Conservation (phyloP, 2,113 vertebrate species). For the Osmerus mordax region DNA sequence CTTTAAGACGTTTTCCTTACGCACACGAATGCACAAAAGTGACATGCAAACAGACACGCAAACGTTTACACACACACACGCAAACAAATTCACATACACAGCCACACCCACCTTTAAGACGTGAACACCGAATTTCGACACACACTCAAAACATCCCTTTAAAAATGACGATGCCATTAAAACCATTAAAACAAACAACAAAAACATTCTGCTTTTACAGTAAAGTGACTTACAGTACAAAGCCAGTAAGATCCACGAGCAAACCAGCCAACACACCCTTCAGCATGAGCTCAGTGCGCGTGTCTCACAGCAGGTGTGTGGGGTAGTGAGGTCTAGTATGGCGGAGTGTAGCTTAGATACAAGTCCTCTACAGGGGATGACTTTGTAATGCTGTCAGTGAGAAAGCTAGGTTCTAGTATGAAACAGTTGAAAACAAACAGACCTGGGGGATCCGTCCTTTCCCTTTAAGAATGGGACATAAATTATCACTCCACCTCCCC, state of each 20-base stretch:
- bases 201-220: constrained; percentile 24
- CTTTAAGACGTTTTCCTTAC: constrained; percentile 7
- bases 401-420: background rate
- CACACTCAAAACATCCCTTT: constrained; percentile 5
- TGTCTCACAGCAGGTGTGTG: background rate
- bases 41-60: background rate
- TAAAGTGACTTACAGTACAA: background rate
- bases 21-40: constrained; percentile 7
- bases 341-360: too few species aligned
- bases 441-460: background rate
- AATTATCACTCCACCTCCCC: background rate
- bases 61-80: background rate
- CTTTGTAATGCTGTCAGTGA: background rate
- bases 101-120: constrained; percentile 3
- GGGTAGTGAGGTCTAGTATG: too few species aligned
- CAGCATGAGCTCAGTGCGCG: background rate
- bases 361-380: background rate
- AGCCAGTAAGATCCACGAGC: background rate
- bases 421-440: background rate
- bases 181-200: background rate
- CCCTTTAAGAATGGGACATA: background rate
- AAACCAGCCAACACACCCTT: background rate
- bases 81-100: background rate
- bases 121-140: background rate
- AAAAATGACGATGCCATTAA: background rate